A percentile compares a stretch with the other conserved stretches of the same genome.
Evolutionary conservation across 2,888 invertebrate genomes (phyloP).

Genomic region (Zygaena filipendulae): DNA sequence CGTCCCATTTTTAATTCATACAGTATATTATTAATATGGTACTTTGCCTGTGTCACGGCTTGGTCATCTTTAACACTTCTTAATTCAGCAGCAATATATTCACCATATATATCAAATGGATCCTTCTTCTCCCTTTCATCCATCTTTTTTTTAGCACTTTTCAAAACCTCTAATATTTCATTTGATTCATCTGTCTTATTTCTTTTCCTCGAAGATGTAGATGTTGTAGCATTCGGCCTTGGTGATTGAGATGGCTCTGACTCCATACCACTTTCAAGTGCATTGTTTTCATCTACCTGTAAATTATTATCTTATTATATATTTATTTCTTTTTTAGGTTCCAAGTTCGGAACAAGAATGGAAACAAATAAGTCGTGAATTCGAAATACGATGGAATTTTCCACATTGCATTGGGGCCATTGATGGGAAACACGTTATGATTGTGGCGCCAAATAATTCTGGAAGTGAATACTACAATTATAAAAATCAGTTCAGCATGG

Average conservation of each 20-base stretch:
- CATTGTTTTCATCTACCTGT: constrained; percentile 15
- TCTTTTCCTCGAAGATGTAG: constrained; percentile 19
- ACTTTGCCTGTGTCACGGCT: constrained; percentile 19
- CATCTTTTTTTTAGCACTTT: too few relatives aligned
- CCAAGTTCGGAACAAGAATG: constrained; percentile 18
- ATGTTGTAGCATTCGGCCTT: constrained; percentile 18
- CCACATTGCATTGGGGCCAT: constrained; percentile 17
- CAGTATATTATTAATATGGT: constrained; percentile 21
- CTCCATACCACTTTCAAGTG: constrained; percentile 14
- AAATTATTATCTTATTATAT: constrained; percentile 15
- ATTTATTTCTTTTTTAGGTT: constrained; percentile 18
- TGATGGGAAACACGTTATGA: constrained; percentile 16
- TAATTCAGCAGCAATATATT: constrained; percentile 21
- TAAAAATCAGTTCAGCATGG: constrained; percentile 19
- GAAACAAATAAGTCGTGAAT: constrained; percentile 14
- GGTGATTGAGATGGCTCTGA: constrained; percentile 19
- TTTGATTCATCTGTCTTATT: constrained; percentile 18
- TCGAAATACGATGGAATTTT: constrained; percentile 20
- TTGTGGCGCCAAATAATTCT: constrained; percentile 19
- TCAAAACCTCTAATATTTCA: constrained; percentile 16
- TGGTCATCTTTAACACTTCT: constrained; percentile 20
- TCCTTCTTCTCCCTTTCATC: constrained; percentile 15
- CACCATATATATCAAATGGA: constrained; percentile 20
- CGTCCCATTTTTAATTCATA: too few relatives aligned
- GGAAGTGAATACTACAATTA: constrained; percentile 20